These are phyloP conservation scores for Hyposoter didymator DNA, from an alignment of 2,888 invertebrate species.

Conservation along the genomic window DNA sequence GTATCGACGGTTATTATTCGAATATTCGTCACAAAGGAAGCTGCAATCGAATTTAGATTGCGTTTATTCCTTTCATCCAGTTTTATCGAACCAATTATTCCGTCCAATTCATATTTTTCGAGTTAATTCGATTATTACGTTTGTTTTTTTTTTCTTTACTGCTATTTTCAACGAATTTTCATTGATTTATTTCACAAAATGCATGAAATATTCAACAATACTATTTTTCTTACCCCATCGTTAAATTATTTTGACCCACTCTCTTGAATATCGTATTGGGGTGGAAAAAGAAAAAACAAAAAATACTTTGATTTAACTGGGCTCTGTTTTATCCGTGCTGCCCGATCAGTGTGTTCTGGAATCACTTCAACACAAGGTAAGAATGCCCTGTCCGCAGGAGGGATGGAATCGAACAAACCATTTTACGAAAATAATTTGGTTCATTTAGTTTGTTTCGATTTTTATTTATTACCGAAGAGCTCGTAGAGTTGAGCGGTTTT, in stretches of 20 bases:
- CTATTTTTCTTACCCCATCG: neutral
- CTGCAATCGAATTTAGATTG: neutral
- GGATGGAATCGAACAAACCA: constrained; percentile 62
- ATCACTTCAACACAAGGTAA: constrained; percentile 99
- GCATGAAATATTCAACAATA: neutral
- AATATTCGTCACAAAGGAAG: neutral
- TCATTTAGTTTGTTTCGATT: constrained; percentile 45
- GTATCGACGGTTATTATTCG: neutral
- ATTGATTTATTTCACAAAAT: neutral
- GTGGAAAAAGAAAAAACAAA: constrained; percentile 41
- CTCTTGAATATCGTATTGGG: constrained; percentile 70
- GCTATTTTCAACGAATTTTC: neutral
- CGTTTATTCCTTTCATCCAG: neutral
- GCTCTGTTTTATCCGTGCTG: constrained; percentile 91
- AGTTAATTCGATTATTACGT: neutral
- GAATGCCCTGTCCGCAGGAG: constrained; percentile 82
- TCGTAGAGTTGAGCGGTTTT: constrained; percentile 71
- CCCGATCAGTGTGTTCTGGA: constrained; percentile 98
- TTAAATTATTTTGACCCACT: constrained; percentile 26
- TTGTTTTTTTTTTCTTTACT: neutral
- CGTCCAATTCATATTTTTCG: neutral
- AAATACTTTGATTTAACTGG: constrained; percentile 84
- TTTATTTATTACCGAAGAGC: constrained; percentile 56
- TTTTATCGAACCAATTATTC: neutral
- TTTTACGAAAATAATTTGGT: constrained; percentile 36